Evolutionary conservation across 92 coral and sea anemone genomes (phyloP).

Genomic region (Virgularia gustaviana): DNA sequence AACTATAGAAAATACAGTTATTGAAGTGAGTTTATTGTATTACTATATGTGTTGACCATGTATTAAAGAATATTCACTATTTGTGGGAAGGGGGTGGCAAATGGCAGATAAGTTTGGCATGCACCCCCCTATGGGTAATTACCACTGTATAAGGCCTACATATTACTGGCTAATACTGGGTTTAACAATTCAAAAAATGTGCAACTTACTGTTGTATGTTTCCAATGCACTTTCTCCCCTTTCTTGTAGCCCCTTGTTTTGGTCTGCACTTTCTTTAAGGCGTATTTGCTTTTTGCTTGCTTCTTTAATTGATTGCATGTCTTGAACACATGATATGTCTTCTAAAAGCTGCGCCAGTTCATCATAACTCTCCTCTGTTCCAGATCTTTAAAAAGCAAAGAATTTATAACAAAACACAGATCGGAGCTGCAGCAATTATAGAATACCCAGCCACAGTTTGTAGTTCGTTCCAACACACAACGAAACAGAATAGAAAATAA

Average conservation of each 20-base stretch:
- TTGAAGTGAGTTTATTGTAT: too few relatives aligned
- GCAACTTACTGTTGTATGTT: not conserved
- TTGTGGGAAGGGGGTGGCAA: too few relatives aligned
- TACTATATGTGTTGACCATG: too few relatives aligned
- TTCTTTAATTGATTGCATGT: not conserved
- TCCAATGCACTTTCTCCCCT: not conserved
- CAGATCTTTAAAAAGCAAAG: not conserved
- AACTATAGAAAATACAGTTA: too few relatives aligned
- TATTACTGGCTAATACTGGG: too few relatives aligned
- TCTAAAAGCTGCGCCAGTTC: not conserved
- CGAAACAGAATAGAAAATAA: not conserved
- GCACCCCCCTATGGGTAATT: too few relatives aligned
- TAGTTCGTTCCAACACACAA: not conserved
- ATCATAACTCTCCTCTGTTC: not conserved
- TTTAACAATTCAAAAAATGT: constrained; percentile 1
- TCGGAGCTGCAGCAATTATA: not conserved
- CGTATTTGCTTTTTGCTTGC: constrained; percentile 6
- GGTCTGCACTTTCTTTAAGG: constrained; percentile 4
- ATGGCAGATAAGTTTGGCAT: too few relatives aligned
- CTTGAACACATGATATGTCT: not conserved
- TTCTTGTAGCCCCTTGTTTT: not conserved
- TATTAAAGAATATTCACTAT: too few relatives aligned
- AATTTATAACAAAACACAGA: not conserved
- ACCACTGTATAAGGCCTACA: too few relatives aligned
- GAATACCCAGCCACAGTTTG: not conserved